A percentile compares a stretch with the other conserved stretches of the same genome.
Evolutionary conservation across 2,888 invertebrate genomes (phyloP).

Genomic region (Ceraclea dissimilis): DNA sequence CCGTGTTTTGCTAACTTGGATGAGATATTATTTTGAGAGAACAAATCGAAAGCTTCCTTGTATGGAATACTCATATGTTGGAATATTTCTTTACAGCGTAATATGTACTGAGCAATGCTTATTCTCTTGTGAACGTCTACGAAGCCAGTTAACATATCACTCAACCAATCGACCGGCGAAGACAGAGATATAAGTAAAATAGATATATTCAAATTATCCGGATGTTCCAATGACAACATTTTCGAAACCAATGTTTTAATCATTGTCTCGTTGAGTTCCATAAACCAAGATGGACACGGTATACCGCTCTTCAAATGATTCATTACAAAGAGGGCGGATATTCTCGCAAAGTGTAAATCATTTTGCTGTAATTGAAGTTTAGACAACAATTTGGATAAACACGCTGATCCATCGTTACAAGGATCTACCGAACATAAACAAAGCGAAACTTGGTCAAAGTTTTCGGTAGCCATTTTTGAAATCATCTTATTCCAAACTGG

Average conservation of each 20-base stretch:
- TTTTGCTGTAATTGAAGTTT: constrained; percentile 22
- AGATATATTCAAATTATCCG: constrained; percentile 22
- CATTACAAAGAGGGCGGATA: constrained; percentile 13
- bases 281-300: constrained; percentile 15
- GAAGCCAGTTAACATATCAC: constrained; percentile 11
- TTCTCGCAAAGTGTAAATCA: constrained; percentile 23
- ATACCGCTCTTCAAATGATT: constrained; percentile 8
- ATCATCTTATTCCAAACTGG: constrained; percentile 21
- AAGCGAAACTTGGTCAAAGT: constrained; percentile 9
- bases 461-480: constrained; percentile 3
- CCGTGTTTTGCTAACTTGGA: constrained; percentile 22
- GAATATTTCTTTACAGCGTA: constrained; percentile 21
- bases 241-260: constrained; percentile 18
- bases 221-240: constrained; percentile 16
- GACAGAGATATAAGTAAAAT: constrained; percentile 21
- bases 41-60: constrained; percentile 19
- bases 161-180: constrained; percentile 18
- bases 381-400: constrained; percentile 11
- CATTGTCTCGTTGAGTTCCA: constrained; percentile 15
- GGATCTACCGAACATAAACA: constrained; percentile 15
- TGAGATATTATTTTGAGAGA: constrained; percentile 21
- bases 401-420: constrained; percentile 18
- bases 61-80: constrained; percentile 20
- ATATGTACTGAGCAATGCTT: constrained; percentile 20
- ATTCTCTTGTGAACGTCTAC: constrained; percentile 15